Base-by-base conservation (phyloP, 2,888 invertebrate genomes). In the Tetrapedia diversipes region DNA sequence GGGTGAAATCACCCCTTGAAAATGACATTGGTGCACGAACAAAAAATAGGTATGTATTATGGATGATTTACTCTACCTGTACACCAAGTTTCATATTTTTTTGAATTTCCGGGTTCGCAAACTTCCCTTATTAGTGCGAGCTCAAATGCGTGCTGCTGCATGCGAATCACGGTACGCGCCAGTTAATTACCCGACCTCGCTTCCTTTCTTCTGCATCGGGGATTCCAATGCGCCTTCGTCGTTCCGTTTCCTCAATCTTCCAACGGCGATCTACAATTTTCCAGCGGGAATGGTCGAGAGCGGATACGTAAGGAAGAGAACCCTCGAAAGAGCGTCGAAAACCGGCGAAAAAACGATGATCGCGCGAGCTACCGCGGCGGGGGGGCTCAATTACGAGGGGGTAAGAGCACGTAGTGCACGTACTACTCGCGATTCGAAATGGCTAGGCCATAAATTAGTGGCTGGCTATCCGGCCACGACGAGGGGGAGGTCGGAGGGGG, bases 401-500 rank as follows among this genome's bases (percentile, higher is more conserved):
- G 63, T 47, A 49, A 59, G 63, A 39, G 41, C 66, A 47, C 66
- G 73, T 51, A 77, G 76, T 10, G 57, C 59, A 29, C 70, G 73
- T 63, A 80, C 79, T 80, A 68, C 72, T 67, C 59, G 84, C 84
- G 83, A 86, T 86, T 86, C 80, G 82, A 87, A 87, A 87, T 86
- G 82, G 84, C 84, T 67, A 68, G 79, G 83, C 78, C 73, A 89
- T 89, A 88, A 89, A 89, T 89, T 87, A 86, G 79, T 68, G 29
- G 19, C 63, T 63, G 71, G 77, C 74, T 68, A 75, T 77, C 77
- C 32, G 60, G 79, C 78, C 74, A 53, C 71, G 66, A 72, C 67
- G 27, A 45, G 47, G 24, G 16, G 53, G 51, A 43, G 71, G n/a
- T n/a, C n/a, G 56, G 76, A 69, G 66, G 65, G 74, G 66, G 53